Conservation (phyloP, 1,140 invertebrate genomes). For the Oreohelix idahoensis region DNA sequence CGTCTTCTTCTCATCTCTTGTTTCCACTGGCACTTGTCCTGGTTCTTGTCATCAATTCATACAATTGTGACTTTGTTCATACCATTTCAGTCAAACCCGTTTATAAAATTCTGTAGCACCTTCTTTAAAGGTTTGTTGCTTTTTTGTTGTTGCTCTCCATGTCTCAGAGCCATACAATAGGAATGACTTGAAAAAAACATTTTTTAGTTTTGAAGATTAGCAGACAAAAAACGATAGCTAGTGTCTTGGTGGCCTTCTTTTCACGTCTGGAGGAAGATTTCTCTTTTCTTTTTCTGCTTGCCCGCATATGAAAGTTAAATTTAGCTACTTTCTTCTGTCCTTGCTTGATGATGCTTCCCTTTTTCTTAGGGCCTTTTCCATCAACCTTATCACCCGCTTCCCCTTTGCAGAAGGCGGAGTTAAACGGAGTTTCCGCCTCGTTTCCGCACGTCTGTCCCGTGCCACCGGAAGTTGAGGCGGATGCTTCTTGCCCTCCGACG, state of each 20-base stretch:
- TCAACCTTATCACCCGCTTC: constrained; percentile 1
- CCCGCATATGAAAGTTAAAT: constrained; percentile 75
- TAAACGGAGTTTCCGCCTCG: constrained; percentile 55
- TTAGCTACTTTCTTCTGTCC: constrained; percentile 79
- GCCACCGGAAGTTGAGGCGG: constrained; percentile 35
- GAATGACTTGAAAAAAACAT: no score
- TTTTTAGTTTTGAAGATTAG: no score
- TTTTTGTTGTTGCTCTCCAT: no score
- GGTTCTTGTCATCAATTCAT: no score
- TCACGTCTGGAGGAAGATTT: constrained; percentile 96
- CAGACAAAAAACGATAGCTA: constrained; percentile 99
- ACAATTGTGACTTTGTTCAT: no score
- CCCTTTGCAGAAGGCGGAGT: constrained; percentile 32
- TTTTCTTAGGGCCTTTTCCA: constrained; percentile 12
- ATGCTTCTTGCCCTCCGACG: constrained; percentile 35
- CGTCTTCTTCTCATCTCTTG: no score
- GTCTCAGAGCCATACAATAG: no score
- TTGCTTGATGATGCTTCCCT: constrained; percentile 19
- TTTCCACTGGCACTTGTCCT: no score
- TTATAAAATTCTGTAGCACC: no score
- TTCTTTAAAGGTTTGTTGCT: no score
- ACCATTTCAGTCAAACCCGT: no score
- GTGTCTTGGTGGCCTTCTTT: constrained; percentile 97
- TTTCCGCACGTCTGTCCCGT: constrained; percentile 36
- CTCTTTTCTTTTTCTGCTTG: constrained; percentile 68